Evolutionary conservation across 2,797 vertebrate species (phyloP).

Genomic region (Gallinago solitaria): DNA sequence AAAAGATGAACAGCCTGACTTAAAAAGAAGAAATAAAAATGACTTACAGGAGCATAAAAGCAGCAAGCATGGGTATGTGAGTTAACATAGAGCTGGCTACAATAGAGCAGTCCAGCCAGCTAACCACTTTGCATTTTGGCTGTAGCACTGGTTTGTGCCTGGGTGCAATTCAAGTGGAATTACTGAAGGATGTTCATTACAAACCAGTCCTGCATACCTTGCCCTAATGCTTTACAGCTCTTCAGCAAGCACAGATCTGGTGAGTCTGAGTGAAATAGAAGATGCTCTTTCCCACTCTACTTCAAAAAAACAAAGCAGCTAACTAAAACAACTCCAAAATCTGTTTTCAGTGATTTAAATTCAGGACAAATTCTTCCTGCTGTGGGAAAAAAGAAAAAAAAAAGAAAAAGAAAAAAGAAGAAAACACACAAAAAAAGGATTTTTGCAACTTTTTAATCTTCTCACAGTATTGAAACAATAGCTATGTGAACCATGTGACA

Average conservation of each 20-base stretch:
- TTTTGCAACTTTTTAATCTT: background rate
- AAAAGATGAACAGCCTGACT: conserved; percentile 9
- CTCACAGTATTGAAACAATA: background rate
- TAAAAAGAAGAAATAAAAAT: conserved; percentile 66
- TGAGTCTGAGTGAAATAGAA: background rate
- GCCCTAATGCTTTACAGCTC: conserved; percentile 35
- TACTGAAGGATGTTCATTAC: conserved; percentile 58
- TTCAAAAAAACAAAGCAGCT: background rate
- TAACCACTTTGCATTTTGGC: conserved; percentile 27
- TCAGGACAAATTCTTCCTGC: background rate
- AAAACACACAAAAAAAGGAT: background rate
- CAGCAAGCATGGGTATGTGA: conserved; percentile 42
- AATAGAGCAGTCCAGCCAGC: background rate
- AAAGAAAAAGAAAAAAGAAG: too few species aligned
- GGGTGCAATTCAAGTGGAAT: conserved; percentile 43
- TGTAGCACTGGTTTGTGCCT: conserved; percentile 33
- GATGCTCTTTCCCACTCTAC: background rate
- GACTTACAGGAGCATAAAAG: conserved; percentile 59
- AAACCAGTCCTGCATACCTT: background rate
- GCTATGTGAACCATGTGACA: background rate
- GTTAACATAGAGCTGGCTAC: conserved; percentile 46
- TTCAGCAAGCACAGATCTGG: background rate
- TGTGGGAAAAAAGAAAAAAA: fast-evolving
- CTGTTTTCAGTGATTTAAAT: background rate
- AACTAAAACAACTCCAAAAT: background rate